These are phyloP conservation scores for Acromyrmex heyeri DNA, from an alignment of 1,140 invertebrate species.

Conservation along the genomic window DNA sequence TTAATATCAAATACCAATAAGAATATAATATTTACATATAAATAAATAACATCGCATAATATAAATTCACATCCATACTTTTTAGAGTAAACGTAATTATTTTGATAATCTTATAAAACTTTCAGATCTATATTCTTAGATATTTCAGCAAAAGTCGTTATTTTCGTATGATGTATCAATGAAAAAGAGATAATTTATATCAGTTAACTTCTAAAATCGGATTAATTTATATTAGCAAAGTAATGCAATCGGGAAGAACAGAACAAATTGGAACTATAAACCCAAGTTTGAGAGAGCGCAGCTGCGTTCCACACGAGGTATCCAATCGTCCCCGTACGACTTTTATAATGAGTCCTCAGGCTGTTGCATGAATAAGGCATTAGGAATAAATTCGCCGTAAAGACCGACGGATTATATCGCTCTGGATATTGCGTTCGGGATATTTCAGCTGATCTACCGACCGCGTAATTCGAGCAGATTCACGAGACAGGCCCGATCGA, in stretches of 20 bases:
- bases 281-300: not conserved
- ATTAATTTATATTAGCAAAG: not conserved
- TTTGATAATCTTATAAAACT: too few relatives aligned
- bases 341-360: slow-evolving; percentile 63
- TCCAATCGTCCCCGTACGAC: slow-evolving; percentile 32
- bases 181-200: slow-evolving; percentile 5
- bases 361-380: slow-evolving; percentile 66
- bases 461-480: slow-evolving; percentile 75
- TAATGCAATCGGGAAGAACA: not conserved
- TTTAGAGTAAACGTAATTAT: too few relatives aligned
- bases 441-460: slow-evolving; percentile 63
- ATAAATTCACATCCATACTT: too few relatives aligned
- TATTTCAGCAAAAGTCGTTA: too few relatives aligned
- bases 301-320: slow-evolving; percentile 23
- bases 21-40: too few relatives aligned
- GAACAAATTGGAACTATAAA: slow-evolving; percentile 25
- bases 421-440: slow-evolving; percentile 52
- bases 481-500: slow-evolving; percentile 68
- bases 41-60: too few relatives aligned
- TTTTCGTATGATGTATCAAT: not conserved
- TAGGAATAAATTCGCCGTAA: slow-evolving; percentile 62
- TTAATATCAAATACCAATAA: too few relatives aligned
- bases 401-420: slow-evolving; percentile 55
- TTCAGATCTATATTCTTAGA: too few relatives aligned
- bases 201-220: not conserved